Base-by-base conservation (phyloP, 2,113 vertebrate species). In the Esox niger region DNA sequence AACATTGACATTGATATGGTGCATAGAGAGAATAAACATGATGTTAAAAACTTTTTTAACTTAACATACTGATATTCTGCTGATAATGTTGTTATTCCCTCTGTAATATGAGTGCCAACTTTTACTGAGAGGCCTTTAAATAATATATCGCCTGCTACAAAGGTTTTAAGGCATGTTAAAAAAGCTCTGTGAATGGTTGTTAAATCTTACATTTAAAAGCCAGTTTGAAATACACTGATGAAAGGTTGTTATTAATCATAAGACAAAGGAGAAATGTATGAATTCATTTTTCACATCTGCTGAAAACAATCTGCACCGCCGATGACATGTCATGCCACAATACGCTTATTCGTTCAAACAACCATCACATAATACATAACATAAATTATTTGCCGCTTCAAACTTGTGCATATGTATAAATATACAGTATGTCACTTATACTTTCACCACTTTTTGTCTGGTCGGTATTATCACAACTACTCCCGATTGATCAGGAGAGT, bases 261-360 rank as follows among this genome's bases (percentile, higher is more conserved):
- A 89, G 85, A 89, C 88, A 86, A 86, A 89, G 77, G 79, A 85
- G 80, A 79, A 86, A 85, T 84, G 85, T 77, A 74, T 78, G 1
- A 72, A 84, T 82, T 82, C 82, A 89, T 89, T 86, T 83, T 75
- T 89, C 87, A 88, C 85, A 86, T 85, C 84, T 88, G 86, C 72
- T 84, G 79, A 86, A 83, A 85, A 79, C 70, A 81, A 70, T 81
- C 70, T 67, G 77, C 85, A 79, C 79, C 78, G 76, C 79, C 84
- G 83, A 88, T 80, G 84, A 80, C 75, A 84, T 83, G 83, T 80
- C 83, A 82, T 75, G 73, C 84, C 82, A 82, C 82, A 75, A 77
- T 68, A 58, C 63, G 77, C 82, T 88, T 87, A 87, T 81, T 86
- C 85, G 87, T 88, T 83, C 82, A 85, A 81, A 88, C 79, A 81